Evolutionary conservation across 2,113 vertebrate species (phyloP).

Genomic region (Salvator merianae): DNA sequence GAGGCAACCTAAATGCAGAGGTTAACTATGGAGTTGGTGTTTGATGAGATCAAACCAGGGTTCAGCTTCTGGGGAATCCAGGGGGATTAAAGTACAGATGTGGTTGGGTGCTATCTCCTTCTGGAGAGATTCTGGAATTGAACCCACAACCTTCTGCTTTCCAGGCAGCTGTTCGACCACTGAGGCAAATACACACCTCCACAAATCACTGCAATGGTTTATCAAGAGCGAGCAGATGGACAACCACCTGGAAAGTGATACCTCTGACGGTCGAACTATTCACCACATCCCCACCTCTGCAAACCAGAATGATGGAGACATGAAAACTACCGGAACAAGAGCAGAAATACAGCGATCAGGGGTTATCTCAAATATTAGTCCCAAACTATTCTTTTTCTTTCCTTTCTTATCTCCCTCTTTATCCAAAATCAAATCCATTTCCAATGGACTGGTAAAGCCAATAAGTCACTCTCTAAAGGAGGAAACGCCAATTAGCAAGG

Average conservation of each 20-base stretch:
- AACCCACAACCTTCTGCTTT: no score
- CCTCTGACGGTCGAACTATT: no score
- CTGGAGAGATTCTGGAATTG: no score
- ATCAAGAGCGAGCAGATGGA: conserved; percentile 16
- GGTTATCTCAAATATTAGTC: not conserved
- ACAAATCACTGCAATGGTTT: not conserved
- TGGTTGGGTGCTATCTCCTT: no score
- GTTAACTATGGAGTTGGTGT: no score
- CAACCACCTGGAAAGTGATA: not conserved
- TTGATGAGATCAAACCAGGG: no score
- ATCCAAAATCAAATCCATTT: not conserved
- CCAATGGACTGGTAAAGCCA: conserved; percentile 2
- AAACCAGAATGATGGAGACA: not conserved
- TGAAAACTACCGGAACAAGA: not conserved
- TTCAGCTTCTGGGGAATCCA: no score
- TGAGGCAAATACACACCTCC: fast-evolving
- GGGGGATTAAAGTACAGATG: no score
- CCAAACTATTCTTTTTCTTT: not conserved
- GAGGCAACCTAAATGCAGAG: no score
- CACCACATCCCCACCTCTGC: no score
- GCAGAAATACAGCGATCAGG: not conserved
- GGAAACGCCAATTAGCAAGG: conserved; percentile 38
- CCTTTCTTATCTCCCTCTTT: no score
- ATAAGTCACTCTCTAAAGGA: conserved; percentile 22
- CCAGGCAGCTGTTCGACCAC: no score